Base-by-base conservation (phyloP, 2,797 vertebrate genomes). In the Onychomys torridus region DNA sequence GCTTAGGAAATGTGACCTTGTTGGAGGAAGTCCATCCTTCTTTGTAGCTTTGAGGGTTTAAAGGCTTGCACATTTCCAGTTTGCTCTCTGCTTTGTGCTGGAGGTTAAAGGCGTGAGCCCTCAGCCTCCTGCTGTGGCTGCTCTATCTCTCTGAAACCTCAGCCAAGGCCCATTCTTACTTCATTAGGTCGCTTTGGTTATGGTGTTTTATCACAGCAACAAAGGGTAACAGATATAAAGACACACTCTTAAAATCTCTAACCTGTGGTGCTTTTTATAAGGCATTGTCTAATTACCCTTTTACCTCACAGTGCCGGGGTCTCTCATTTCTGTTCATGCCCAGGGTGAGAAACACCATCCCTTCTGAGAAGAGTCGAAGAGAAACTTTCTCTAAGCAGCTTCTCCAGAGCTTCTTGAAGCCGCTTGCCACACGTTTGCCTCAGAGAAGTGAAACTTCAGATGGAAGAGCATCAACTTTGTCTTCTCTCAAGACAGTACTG, bases 311-410 rank as follows among this genome's bases (percentile, higher is more conserved):
- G 17, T n/a, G 21, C 14, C 25, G 34, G 55, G 27, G 67, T n/a
- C 86, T 59, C 67, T 21, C 14, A 57, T 88, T 43, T 5, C 32
- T n/a, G 55, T 71, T 57, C 10, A 69, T 67, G 57, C 76, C 11
- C 11, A 19, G 25, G 17, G 0, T 52, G 83, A 83, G 17, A 13
- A 59, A 76, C 49, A 5, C 21, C 40, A 76, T 76, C 73, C 5
- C 3, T 37, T 92, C 0, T 0, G 29, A 34, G n/a, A 21, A 4
- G 4, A 2, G 3, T 1, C 8, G 32, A 34, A 13, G 75, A 52
- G 7, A 25, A 21, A 6, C 1, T 75, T 75, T 94, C 65, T 52
- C 34, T 2, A 71, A 8, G 32, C 1, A 93, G 49, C 17, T 94
- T 97, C n/a, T 43, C 9, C 12, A 9, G 6, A 16, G 7, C 71